Base-by-base conservation (phyloP, 2,113 vertebrate species). In the Nerophis lumbriciformis region DNA sequence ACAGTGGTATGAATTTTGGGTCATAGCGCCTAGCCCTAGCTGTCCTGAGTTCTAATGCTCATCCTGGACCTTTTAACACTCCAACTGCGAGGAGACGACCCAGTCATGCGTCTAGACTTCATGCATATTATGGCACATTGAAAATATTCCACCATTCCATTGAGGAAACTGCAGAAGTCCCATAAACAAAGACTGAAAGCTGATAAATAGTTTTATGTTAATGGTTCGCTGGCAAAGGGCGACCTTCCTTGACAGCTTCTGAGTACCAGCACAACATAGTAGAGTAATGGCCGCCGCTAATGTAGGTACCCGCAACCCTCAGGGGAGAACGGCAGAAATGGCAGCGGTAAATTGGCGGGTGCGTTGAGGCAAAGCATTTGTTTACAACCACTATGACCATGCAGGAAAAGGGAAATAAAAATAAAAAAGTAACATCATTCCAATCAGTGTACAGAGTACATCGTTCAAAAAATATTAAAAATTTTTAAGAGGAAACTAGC, bases 211-310 rank as follows among this genome's bases (percentile, higher is more conserved):
- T 11, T 49, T 38, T 63, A 64, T 61, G 48, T 61, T 57, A 62
- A 76, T 48, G 57, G 42, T 42, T 55, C 10, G 64, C 5, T 53
- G 28, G 4, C 28, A 2, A 28, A 28, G 28, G 28, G 28, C 28
- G 28, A 28, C 28, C 28, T 28, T 28, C 28, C 28, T 28, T 28
- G 59, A 75, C 65, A 58, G 63, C 59, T 59, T 68, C 44, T 70
- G 56, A 51, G 54, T 37, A 21, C 47, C 19, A 3, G 4, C 47
- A 47, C 62, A 11, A 68, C 36, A 0, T 66, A 51, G 12, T 47
- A 39, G 28, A 50, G 62, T 78, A 64, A 69, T 72, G 65, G 66
- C 47, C 0, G 45, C 13, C 5, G 57, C 55, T 76, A 77, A 75
- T 68, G 64, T 45, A 35, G 37, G 49, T 49, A 19, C 63, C 59